Evolutionary conservation across 2,113 vertebrate genomes (phyloP).

Genomic region (Pedionomus torquatus): DNA sequence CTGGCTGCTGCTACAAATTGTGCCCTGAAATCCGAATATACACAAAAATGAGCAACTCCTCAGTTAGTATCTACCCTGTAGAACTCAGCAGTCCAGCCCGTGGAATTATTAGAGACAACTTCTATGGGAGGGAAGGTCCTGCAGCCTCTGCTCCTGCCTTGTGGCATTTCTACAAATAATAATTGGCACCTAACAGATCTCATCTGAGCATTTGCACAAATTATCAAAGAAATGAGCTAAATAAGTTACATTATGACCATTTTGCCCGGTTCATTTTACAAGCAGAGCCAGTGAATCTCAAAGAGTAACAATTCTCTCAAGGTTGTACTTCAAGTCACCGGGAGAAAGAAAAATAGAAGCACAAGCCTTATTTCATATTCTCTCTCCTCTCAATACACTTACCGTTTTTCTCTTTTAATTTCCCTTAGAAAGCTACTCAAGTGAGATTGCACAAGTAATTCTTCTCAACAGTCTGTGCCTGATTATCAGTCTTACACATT

Average conservation of each 20-base stretch:
- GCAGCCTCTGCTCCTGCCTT: not conserved
- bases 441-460: not conserved
- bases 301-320: not conserved
- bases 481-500: not conserved
- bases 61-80: not conserved
- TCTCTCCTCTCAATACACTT: not conserved
- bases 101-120: not conserved
- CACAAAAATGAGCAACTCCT: not conserved
- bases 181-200: not conserved
- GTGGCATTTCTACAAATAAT: not conserved
- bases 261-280: not conserved
- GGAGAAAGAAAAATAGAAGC: not conserved
- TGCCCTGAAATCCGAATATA: not conserved
- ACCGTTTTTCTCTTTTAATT: not conserved
- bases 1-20: not conserved
- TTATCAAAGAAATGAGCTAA: not conserved
- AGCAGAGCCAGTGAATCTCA: not conserved
- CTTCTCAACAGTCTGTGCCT: not conserved
- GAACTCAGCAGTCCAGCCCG: not conserved
- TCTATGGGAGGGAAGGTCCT: not conserved
- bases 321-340: not conserved
- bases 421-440: not conserved
- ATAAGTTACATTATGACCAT: not conserved
- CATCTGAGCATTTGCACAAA: not conserved
- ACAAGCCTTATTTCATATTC: not conserved